Conservation (phyloP, 2,888 invertebrate genomes). For the Nomada lathburiana region DNA sequence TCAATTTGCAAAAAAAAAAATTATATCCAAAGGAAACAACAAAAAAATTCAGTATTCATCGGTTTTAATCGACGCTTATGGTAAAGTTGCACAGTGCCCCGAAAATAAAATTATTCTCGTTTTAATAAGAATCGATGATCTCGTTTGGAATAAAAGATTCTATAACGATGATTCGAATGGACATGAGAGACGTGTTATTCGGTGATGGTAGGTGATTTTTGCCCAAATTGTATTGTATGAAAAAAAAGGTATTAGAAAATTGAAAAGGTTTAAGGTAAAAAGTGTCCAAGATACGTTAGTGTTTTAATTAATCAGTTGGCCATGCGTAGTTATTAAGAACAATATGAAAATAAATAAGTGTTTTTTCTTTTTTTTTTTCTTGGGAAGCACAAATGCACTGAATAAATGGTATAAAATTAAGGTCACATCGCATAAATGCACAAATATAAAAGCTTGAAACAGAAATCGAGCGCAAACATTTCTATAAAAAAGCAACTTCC, state of each 20-base stretch:
- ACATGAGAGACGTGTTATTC: constrained; percentile 2
- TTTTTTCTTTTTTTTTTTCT: background rate
- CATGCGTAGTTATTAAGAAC: constrained; percentile 45
- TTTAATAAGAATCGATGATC: no score
- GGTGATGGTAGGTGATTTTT: constrained; percentile 13
- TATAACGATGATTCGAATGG: background rate
- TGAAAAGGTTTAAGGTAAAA: constrained; percentile 8
- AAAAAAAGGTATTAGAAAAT: constrained; percentile 17
- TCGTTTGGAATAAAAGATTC: background rate
- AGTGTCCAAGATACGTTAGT: constrained; percentile 40
- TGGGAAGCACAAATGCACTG: constrained; percentile 3
- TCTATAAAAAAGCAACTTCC: background rate
- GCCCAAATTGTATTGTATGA: constrained; percentile 25
- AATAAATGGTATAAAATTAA: constrained; percentile 1
- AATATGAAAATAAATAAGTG: constrained; percentile 24
- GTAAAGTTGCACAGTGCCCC: constrained; percentile 12
- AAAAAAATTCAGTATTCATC: background rate
- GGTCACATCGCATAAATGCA: constrained; percentile 1
- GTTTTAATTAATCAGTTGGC: constrained; percentile 25
- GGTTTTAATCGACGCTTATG: constrained; percentile 1
- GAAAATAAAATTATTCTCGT: no score
- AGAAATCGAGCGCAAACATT: constrained; percentile 13
- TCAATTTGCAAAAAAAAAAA: constrained; percentile 34
- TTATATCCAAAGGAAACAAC: background rate
- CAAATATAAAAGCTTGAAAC: constrained; percentile 12